Conservation (phyloP, 2,888 invertebrate species). For the Polietes domitor region DNA sequence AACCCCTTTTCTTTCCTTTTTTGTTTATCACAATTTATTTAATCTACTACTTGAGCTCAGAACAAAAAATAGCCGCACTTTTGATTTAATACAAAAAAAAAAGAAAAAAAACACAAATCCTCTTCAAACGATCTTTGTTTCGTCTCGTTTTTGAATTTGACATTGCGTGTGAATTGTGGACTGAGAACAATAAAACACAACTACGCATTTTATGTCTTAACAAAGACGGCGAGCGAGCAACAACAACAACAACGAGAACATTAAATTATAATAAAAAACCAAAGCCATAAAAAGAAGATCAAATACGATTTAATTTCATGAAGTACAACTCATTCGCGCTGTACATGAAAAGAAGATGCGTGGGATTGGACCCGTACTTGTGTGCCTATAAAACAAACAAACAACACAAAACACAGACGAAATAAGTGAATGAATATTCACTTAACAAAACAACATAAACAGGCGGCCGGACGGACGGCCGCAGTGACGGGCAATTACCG, state of each 20-base stretch:
- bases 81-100: background rate
- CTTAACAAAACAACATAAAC: background rate
- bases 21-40: background rate
- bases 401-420: background rate
- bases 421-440: constrained; percentile 1
- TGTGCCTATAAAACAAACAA: background rate
- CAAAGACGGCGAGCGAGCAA: background rate
- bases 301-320: constrained; percentile 34
- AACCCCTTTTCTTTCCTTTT: background rate
- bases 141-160: background rate
- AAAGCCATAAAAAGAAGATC: constrained; percentile 42
- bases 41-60: background rate
- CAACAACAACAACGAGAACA: background rate
- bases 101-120: background rate
- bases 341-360: constrained; percentile 24
- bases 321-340: background rate
- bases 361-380: constrained; percentile 13
- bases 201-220: background rate
- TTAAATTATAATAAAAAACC: background rate
- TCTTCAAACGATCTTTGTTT: background rate
- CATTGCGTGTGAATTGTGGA: constrained; percentile 15
- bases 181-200: constrained; percentile 5
- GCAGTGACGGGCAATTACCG: background rate
- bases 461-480: background rate
- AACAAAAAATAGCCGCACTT: constrained; percentile 6